These are phyloP conservation scores for Heliopora coerulea DNA, from an alignment of 92 coral and sea anemone genomes.

Conservation along the genomic window DNA sequence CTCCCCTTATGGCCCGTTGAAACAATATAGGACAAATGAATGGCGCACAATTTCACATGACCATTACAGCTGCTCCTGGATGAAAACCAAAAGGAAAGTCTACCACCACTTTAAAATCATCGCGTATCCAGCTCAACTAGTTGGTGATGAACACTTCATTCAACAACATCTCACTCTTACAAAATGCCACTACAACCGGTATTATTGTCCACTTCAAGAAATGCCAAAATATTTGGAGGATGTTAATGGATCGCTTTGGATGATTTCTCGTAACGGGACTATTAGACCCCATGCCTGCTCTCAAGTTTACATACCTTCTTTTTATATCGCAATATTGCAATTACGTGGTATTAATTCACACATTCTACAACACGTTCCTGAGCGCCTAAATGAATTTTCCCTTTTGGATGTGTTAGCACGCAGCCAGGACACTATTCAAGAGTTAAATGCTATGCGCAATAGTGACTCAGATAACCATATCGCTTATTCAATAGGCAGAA, in stretches of 20 bases:
- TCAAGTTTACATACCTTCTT: too few species aligned
- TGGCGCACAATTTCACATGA: constrained; percentile 1
- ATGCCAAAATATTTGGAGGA: constrained; percentile 13
- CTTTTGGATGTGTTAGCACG: too few species aligned
- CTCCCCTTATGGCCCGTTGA: neutral
- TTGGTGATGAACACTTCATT: neutral
- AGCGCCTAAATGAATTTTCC: too few species aligned
- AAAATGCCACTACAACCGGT: neutral
- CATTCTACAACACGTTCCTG: too few species aligned
- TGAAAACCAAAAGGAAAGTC: neutral
- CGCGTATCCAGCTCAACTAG: constrained; percentile 12
- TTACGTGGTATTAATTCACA: too few species aligned
- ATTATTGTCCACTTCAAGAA: constrained; percentile 2
- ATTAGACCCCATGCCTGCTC: too few species aligned
- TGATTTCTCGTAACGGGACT: too few species aligned
- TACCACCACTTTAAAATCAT: neutral
- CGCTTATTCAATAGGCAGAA: too few species aligned
- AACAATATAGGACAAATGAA: neutral
- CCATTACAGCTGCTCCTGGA: constrained; percentile 12
- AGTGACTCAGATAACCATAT: too few species aligned
- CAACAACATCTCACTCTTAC: constrained; percentile 24
- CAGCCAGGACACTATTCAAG: too few species aligned
- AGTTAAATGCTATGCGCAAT: too few species aligned
- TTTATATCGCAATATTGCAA: too few species aligned
- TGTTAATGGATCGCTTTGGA: neutral